Base-by-base conservation (phyloP, 2,888 invertebrate species). In the Drosophila anomalata region DNA sequence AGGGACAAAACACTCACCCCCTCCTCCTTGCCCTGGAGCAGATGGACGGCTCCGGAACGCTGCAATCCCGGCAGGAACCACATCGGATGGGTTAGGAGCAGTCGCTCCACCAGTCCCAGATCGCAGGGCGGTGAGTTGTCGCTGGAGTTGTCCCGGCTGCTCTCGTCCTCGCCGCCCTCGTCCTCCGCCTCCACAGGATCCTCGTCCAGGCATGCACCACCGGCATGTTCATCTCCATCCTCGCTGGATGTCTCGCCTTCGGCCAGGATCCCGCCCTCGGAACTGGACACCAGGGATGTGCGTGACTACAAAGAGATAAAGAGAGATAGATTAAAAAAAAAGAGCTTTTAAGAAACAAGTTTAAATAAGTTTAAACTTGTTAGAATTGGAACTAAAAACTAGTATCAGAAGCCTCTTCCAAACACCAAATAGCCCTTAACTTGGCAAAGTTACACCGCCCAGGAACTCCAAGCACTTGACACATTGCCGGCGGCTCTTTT, bases 31-130 rank as follows among this genome's bases (percentile, higher is more conserved):
- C 97, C 97, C 92, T 98, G 97, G 52, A 99, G 94, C 79, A 98
- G 94, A 92, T 98, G 98, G 81, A 97, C 96, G 26, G 98, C 98
- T 5, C 98, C 98, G 59, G 97, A 96, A 76, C 98, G 94, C 90
- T 98, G 97, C 56, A 98, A 96, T 41, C 97, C 97, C 0, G 98
- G 97, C 72, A 98, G 93, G 92, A 97, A 98, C 99, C 99, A 99
- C 87, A 99, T 97, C 46, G 98, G 97, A 92, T 98, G 97, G 33
- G 97, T 97, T 77, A 97, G 94, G 89, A 97, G 95, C 79, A 98
- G 94, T 76, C 98, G 94, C 91, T 98, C 98, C 89, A 97, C 93
- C 75, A 97, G 92, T 22, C 96, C 95, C 89, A 97, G 95, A 93
- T 96, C 96, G 91, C 97, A 97, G 74, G 96, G 96, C 73, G 95